phyloP scores from a whole-genome alignment of 1,140 invertebrate species.

The Drosophila azteca region DNA sequence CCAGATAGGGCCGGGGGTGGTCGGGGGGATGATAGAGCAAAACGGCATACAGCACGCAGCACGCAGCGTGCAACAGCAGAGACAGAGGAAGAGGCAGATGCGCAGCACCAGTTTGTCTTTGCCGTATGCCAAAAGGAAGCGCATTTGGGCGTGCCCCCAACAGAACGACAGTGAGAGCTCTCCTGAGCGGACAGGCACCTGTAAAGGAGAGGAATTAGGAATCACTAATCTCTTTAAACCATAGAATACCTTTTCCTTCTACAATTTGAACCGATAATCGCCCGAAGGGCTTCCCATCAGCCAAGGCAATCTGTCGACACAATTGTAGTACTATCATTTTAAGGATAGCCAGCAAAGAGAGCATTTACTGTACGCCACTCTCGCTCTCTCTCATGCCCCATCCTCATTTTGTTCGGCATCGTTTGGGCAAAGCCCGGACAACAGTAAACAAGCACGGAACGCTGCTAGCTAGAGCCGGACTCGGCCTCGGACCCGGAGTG shows the following conservation, averaged over 20 bases:
- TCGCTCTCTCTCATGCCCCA: neutral
- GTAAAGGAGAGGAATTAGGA: no score
- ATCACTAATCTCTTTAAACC: no score
- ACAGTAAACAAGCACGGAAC: constrained; percentile 66
- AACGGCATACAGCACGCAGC: neutral
- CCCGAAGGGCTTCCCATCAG: no score
- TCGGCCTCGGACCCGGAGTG: neutral
- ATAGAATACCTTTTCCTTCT: no score
- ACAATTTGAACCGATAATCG: no score
- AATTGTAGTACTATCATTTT: no score
- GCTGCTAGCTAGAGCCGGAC: constrained; percentile 5
- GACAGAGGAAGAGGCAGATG: constrained; percentile 3
- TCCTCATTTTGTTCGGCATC: constrained; percentile 19
- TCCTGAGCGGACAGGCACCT: no score
- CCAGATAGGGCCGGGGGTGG: neutral
- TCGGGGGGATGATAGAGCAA: no score
- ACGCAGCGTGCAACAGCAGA: constrained; percentile 14
- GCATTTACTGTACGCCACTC: neutral
- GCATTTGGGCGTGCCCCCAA: constrained; percentile 28
- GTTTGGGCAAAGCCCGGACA: constrained; percentile 53
- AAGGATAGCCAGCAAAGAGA: neutral
- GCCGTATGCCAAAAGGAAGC: constrained; percentile 59
- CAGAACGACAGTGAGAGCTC: neutral
- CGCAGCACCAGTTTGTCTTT: constrained; percentile 26
- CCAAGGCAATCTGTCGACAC: neutral